Evolutionary conservation across 2,888 invertebrate genomes (phyloP).

Genomic region (Caenorhabditis zanzibari): DNA sequence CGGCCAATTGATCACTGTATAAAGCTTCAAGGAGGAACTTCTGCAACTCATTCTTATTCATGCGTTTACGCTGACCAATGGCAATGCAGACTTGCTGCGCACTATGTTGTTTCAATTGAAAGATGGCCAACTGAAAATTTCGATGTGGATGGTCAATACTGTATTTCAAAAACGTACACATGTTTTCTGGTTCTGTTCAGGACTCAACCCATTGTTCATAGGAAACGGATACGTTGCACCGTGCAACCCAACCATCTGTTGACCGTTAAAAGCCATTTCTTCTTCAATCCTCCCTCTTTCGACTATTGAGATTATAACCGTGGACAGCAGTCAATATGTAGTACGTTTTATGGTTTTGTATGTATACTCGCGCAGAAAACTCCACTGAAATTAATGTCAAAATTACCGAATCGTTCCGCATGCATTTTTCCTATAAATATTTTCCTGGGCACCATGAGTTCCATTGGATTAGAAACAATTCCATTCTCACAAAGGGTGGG

Average conservation of each 20-base stretch:
- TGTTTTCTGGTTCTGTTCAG: not conserved
- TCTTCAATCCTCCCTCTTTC: not conserved
- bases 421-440: too few relatives aligned
- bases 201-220: constrained; percentile 15
- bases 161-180: constrained; percentile 8
- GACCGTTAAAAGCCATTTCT: not conserved
- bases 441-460: too few relatives aligned
- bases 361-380: not conserved
- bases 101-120: constrained; percentile 13
- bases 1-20: not conserved
- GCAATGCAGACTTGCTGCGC: not conserved
- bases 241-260: not conserved
- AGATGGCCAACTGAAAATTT: constrained; percentile 23
- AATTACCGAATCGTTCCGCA: too few relatives aligned
- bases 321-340: not conserved
- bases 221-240: not conserved
- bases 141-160: not conserved
- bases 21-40: constrained; percentile 13
- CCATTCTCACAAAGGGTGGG: too few relatives aligned
- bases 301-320: constrained; percentile 3
- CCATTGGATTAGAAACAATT: too few relatives aligned
- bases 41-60: constrained; percentile 5
- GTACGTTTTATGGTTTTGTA: not conserved
- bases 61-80: constrained; percentile 9
- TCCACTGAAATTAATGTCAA: not conserved